Percentiles rank a stretch among this genome's conserved stretches.
phyloP scores from a whole-genome alignment of 2,113 vertebrate genomes.

The Thalassarche chlororhynchos region DNA sequence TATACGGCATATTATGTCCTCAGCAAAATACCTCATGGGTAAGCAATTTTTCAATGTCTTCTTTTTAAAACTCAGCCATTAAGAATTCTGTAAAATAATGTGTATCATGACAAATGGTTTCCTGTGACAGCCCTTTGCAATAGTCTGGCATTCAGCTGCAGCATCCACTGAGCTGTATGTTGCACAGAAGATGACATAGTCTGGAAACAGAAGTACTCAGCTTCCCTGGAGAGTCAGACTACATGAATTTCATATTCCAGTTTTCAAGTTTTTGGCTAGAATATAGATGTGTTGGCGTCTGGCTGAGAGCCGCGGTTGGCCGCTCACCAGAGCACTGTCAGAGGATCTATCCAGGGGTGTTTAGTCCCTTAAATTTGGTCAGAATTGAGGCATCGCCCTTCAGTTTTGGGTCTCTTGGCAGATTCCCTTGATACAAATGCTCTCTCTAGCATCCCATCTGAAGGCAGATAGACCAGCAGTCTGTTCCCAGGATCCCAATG shows the following conservation, averaged over 20 bases:
- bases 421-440: not conserved
- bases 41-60: constrained; percentile 62
- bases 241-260: not conserved
- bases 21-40: constrained; percentile 85
- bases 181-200: not conserved
- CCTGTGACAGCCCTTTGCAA: not conserved
- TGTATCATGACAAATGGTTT: not conserved
- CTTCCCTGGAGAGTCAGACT: not conserved
- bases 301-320: not conserved
- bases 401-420: not conserved
- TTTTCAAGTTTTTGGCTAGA: not conserved
- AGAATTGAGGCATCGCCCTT: not conserved
- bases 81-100: not conserved
- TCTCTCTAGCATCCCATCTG: not conserved
- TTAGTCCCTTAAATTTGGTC: not conserved
- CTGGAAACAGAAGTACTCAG: constrained; percentile 8
- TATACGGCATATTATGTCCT: constrained; percentile 95
- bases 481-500: not conserved
- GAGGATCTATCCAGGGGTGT: not conserved
- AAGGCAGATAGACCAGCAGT: not conserved
- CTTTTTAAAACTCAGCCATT: constrained; percentile 19
- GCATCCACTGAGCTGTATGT: not conserved
- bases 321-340: not conserved
- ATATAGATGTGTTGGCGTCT: not conserved
- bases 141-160: not conserved